These are phyloP conservation scores for Halcyon chelicuti DNA, from an alignment of 2,797 vertebrate species.

Conservation along the genomic window DNA sequence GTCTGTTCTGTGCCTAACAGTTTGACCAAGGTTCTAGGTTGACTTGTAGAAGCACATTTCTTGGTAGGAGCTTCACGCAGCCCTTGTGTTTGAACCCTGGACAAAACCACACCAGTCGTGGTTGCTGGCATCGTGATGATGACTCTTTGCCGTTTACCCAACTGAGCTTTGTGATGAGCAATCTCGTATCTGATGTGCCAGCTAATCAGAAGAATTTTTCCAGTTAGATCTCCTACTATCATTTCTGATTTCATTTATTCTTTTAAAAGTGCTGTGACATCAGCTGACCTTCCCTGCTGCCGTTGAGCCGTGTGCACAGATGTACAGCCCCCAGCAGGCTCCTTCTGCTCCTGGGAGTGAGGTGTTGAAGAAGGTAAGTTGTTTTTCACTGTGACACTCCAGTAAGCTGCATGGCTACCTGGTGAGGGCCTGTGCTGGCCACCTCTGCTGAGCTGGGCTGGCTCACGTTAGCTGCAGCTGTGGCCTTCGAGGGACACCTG, in stretches of 20 bases:
- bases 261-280: background rate
- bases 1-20: background rate
- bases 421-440: background rate
- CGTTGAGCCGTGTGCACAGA: background rate
- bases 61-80: background rate
- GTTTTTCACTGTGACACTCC: background rate
- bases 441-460: rapidly evolving
- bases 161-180: conserved; percentile 79
- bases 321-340: background rate
- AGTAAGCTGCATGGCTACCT: background rate
- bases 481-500: rapidly evolving
- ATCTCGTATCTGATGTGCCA: conserved; percentile 78
- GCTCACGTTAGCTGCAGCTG: background rate
- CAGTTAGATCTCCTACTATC: background rate
- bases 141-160: conserved; percentile 75
- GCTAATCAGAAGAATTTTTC: background rate
- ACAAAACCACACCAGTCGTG: background rate
- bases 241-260: background rate
- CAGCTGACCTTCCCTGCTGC: background rate
- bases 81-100: background rate
- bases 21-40: background rate
- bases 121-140: conserved; percentile 70
- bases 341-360: rapidly evolving
- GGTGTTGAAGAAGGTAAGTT: background rate
- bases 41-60: rapidly evolving